Base-by-base conservation (phyloP, 1,140 invertebrate genomes). In the Drosophila kikkawai region DNA sequence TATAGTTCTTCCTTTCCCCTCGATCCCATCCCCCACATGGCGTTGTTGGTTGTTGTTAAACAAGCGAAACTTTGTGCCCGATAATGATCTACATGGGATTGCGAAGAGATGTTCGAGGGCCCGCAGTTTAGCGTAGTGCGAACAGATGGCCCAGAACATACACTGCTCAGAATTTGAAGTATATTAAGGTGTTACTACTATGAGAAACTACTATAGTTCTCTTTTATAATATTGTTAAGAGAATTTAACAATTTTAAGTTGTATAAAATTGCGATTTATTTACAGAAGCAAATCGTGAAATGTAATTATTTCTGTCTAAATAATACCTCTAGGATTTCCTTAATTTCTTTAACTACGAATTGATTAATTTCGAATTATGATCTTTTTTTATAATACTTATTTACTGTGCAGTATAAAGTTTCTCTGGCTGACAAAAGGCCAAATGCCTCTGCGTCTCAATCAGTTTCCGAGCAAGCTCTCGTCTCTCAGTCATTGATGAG, bases 91-190 rank as follows among this genome's bases (percentile, higher is more conserved):
- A 88, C 84, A 87, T 82, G 59, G 67, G 51, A 70, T 68, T 45
- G 67, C 67, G 32, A 58, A 63, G 58, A 60, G 58, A 55, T 44
- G 66, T 53, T 47, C 34, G 61, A 75, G 53, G 66, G 64, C 70
- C 75, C 74, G 77, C 81, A 90, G 85, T 90, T 88, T 88, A 88
- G 84, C 84, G 84, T 90, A 90, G 84, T 90, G 84, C 84, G 84
- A 88, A 88, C 85, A 88, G 84, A 90, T 88, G 84, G 77, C 75
- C 66, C 70, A 70, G 55, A 75, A 66, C 17, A 75, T 61, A 36
- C 63, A 58, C 45, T 41, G 44, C 15, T 26, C 13, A 1, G 13
- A 37, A 51, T 34, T 19, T 2, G 9, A 12, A 36, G 34, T 9
- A 3, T 11, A 3, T 7, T 6, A 26, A 26, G 47, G 1, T 26